Conservation (phyloP, 2,797 vertebrate species). For the Sebastes ruberrimus region DNA sequence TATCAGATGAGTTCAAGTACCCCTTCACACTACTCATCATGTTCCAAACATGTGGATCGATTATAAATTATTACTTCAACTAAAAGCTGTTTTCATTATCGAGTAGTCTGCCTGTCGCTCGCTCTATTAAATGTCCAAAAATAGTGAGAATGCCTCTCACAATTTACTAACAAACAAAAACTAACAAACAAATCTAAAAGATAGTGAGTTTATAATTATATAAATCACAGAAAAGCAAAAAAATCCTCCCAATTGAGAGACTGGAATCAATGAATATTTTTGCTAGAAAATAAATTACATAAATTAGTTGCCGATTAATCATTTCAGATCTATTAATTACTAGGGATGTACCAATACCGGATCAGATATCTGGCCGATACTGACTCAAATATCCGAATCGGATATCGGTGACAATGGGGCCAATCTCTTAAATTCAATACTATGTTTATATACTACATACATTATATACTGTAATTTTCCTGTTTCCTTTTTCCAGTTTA, state of each 20-base stretch:
- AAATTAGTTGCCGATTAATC: too few species aligned
- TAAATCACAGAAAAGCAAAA: not conserved
- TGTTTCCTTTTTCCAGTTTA: too few species aligned
- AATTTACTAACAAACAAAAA: too few species aligned
- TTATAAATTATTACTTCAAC: not conserved
- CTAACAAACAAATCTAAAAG: not conserved
- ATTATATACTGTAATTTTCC: too few species aligned
- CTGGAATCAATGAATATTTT: not conserved
- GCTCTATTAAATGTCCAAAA: not conserved
- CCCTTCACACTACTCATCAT: not conserved
- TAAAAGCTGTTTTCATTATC: not conserved
- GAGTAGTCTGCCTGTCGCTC: not conserved
- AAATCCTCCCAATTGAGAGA: not conserved
- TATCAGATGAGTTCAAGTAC: not conserved
- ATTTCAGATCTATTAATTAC: too few species aligned
- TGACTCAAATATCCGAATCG: too few species aligned
- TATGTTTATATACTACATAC: too few species aligned
- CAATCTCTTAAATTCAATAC: too few species aligned
- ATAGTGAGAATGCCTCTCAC: not conserved
- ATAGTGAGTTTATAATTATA: not conserved
- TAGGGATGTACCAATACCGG: too few species aligned
- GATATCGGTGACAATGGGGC: too few species aligned
- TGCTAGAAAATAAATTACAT: not conserved
- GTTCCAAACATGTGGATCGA: not conserved
- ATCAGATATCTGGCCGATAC: too few species aligned